Conservation (phyloP, 2,888 invertebrate species). For the Bugula neritina region DNA sequence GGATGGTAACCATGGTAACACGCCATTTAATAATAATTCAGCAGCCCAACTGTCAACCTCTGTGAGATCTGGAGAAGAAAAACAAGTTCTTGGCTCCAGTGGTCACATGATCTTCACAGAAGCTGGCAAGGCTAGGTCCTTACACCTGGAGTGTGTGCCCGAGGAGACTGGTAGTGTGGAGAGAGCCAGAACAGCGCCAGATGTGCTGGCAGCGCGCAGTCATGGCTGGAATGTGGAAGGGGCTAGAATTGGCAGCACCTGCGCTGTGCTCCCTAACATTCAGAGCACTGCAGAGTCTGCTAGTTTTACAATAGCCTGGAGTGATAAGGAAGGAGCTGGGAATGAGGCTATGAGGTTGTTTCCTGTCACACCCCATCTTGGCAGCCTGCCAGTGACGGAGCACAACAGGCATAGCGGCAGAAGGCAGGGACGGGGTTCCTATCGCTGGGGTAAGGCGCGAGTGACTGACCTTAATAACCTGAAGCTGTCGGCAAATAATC, state of each 20-base stretch:
- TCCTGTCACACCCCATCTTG: neutral
- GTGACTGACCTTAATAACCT: neutral
- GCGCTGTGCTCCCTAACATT: neutral
- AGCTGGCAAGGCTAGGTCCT: neutral
- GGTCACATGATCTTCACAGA: neutral
- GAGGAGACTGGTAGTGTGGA: neutral
- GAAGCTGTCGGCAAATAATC: neutral
- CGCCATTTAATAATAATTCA: too few relatives aligned
- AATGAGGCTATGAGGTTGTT: neutral
- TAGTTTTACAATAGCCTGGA: neutral
- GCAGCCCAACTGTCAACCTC: too few relatives aligned
- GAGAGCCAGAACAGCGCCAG: neutral
- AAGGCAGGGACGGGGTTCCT: neutral
- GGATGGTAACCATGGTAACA: too few relatives aligned
- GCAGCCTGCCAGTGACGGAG: neutral
- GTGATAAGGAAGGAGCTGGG: neutral
- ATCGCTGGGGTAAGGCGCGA: neutral
- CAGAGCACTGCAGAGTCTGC: neutral
- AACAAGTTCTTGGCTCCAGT: too few relatives aligned
- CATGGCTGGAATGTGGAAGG: neutral
- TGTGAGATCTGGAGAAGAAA: too few relatives aligned
- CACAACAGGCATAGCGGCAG: neutral
- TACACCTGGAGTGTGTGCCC: neutral
- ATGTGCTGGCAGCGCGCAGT: neutral
- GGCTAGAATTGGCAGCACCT: neutral